Evolutionary conservation across 2,113 vertebrate genomes (phyloP), one percentile per base, ranked within the genome.

Genomic region (Crotalus helleri): DNA sequence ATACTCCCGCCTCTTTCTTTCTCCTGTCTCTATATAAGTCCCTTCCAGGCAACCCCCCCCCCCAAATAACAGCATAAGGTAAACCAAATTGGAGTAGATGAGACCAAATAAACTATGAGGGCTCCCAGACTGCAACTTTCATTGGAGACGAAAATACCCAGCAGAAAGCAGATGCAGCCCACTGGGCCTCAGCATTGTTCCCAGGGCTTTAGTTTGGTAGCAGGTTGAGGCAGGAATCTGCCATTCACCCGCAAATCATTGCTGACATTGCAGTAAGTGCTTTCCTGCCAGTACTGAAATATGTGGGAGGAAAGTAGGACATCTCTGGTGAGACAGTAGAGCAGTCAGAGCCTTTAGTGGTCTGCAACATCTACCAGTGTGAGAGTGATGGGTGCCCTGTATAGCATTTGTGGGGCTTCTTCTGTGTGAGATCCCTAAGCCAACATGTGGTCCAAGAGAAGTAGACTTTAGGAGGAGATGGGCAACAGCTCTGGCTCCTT

Each of bases 401-500:
- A 81, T 2, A 81, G 69, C 69, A 81, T 19, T 81, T 81, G 33
- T 81, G 69, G 17, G 33, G 17, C 69, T 81, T 19, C n/a, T 39
- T 74, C n/a, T 39, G n/a, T 74, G 5, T 74, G n/a, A 17, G 69
- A 74, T 33, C n/a, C n/a, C 2, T 81, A 39, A 81, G n/a, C 69
- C 33, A 39, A 39, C 17, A 19, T 39, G 33, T 19, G 1, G 33
- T 81, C 33, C 69, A 81, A 19, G n/a, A 33, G n/a, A 10, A n/a
- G 69, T 33, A n/a, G n/a, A 81, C 2, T 39, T 96, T 90, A 93
- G 94, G 39, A 87, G 44, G 17, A 12, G 64, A 90, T 94, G 93
- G 91, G 51, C 85, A 87, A 95, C 5, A 17, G 53, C 15, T 57
- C 87, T 88, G 87, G n/a, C n/a, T 33, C 53, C n/a, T 57, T 54